Evolutionary conservation across 2,113 vertebrate genomes (phyloP), one percentile per base, ranked within the genome.

Genomic region (Hippoglossus stenolepis): DNA sequence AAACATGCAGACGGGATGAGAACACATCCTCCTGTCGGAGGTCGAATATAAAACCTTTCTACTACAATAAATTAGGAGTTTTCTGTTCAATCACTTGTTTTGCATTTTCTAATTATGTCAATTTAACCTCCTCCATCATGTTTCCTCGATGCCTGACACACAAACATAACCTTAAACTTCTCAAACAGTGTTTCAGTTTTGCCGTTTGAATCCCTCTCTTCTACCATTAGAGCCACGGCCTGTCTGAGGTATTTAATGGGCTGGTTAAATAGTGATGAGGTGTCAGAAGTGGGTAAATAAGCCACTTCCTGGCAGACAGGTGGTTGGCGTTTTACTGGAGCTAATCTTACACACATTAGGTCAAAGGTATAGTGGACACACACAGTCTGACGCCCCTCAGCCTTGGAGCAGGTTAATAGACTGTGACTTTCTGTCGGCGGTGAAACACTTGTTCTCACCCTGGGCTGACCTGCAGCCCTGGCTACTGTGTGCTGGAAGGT

Each of bases 241-340:
- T 0, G 11, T 18, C 47, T 49, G 51, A n/a, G 51, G 18, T 10
- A 8, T n/a, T 53, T n/a, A n/a, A 53, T 45, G 12, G 5, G 21
- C 38, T 49, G 83, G 92, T 93, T 94, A 93, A 93, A 91, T 75
- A 91, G 88, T 90, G 83, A 86, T 71, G 75, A 67, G 57, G 75
- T 69, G 71, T 86, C 61, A 75, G 65, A 77, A 72, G 58, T 87
- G 79, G 67, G 82, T 79, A 68, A 91, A 86, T 91, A 79, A 93
- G 83, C 90, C 47, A 75, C 65, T 85, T 85, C 81, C 85, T 70
- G 62, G 58, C 77, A 76, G 69, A 84, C 73, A 61, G 82, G 23
- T 89, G 89, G 88, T 91, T 91, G 83, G 78, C 72, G 70, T 88
- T 94, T 92, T 65, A 93, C 92, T 86, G 70, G 70, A 85, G 80